Percentiles rank a stretch among this genome's conserved stretches.
Conservation (phyloP, 1,140 invertebrate genomes). For the Chlorops oryzae region DNA sequence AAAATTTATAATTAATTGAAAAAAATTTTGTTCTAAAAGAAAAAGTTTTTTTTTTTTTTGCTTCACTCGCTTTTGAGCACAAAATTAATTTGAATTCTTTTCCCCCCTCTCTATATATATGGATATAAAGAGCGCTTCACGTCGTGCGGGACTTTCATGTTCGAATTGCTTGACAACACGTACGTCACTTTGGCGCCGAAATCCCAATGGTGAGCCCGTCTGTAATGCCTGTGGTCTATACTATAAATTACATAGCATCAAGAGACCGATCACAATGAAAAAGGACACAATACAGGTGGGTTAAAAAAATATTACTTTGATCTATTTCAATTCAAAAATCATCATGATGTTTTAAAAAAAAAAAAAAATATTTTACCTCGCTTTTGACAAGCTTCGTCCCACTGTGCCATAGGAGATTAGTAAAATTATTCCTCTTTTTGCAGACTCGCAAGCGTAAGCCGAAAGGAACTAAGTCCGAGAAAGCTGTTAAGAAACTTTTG, state of each 20-base stretch:
- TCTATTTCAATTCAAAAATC: no score
- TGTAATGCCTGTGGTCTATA: conserved; percentile 94
- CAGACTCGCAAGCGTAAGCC: conserved; percentile 89
- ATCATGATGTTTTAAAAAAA: neutral
- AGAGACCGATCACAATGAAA: conserved; percentile 86
- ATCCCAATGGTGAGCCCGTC: conserved; percentile 78
- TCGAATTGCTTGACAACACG: conserved; percentile 82
- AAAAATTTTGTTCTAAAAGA: conserved; percentile 18
- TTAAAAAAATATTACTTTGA: neutral
- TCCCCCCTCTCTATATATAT: neutral
- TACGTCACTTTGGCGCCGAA: conserved; percentile 87
- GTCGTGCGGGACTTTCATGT: conserved; percentile 77
- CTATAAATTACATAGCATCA: conserved; percentile 84
- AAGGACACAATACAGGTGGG: conserved; percentile 84
- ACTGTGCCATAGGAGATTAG: no score
- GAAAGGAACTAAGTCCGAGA: conserved; percentile 54
- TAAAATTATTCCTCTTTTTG: conserved; percentile 14
- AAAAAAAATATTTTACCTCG: neutral
- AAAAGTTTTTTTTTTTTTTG: no score
- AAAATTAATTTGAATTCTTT: neutral
- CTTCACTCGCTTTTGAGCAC: neutral
- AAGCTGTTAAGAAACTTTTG: conserved; percentile 25
- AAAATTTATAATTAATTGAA: neutral
- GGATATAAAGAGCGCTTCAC: conserved; percentile 38
- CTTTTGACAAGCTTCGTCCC: no score